A percentile compares a stretch with the other conserved stretches of the same genome.
Conservation (phyloP, 2,888 invertebrate species). For the Ophraella communa region DNA sequence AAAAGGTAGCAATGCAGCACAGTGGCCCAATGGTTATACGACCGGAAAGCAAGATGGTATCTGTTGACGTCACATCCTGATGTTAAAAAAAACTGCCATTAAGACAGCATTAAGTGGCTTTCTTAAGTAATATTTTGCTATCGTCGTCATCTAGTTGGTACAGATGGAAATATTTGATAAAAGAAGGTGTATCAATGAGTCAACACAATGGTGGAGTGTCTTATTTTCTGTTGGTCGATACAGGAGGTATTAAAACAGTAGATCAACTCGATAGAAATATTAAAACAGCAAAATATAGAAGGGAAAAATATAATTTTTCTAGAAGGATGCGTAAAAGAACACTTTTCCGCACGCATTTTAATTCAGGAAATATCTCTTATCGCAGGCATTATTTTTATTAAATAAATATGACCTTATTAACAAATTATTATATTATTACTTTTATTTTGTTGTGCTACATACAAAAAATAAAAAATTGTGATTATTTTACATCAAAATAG, state of each 20-base stretch:
- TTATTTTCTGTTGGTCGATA: slow-evolving; percentile 3
- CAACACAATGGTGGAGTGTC: slow-evolving; percentile 26
- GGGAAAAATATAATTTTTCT: no score
- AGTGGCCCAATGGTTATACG: slow-evolving; percentile 25
- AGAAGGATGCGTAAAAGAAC: no score
- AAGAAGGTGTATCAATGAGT: slow-evolving; percentile 13
- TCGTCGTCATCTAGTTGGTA: slow-evolving; percentile 33
- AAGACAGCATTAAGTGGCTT: slow-evolving; percentile 42
- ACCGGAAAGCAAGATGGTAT: slow-evolving; percentile 47
- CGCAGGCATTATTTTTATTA: no score
- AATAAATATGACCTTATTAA: no score
- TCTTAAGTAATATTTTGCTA: slow-evolving; percentile 44
- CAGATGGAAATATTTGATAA: slow-evolving; percentile 21
- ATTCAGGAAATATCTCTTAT: no score
- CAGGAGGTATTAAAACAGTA: background rate
- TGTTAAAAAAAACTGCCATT: slow-evolving; percentile 40
- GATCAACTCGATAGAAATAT: no score
- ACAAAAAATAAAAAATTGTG: no score
- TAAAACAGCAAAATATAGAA: no score
- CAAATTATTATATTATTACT: no score
- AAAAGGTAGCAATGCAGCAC: slow-evolving; percentile 29
- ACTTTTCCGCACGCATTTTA: no score
- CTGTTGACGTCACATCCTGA: slow-evolving; percentile 47
- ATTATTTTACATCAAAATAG: no score
- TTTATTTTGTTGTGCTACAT: no score